Evolutionary conservation across 2,797 vertebrate genomes (phyloP).

Genomic region (Heterohyrax brucei): DNA sequence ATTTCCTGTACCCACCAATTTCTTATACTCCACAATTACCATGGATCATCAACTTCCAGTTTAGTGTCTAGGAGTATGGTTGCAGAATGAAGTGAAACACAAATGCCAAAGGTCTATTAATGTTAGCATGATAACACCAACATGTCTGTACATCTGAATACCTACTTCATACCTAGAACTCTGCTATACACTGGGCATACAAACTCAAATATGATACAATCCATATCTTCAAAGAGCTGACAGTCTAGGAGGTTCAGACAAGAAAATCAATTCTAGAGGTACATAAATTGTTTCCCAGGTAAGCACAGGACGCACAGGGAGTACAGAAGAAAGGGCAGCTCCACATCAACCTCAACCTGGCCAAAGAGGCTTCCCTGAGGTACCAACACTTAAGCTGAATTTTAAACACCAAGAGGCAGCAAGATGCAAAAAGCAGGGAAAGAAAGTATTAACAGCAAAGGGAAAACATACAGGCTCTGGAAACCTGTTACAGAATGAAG

Average conservation of each 20-base stretch:
- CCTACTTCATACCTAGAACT: not conserved
- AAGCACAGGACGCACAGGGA: rapidly evolving
- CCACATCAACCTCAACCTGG: not conserved
- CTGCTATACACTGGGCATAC: not conserved
- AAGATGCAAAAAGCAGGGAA: rapidly evolving
- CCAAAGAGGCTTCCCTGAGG: not conserved
- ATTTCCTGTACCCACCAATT: not conserved
- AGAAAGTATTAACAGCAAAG: not conserved
- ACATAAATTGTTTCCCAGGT: not conserved
- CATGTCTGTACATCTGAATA: rapidly evolving
- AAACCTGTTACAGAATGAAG: not conserved
- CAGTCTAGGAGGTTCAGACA: not conserved
- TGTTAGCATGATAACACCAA: not conserved
- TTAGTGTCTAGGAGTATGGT: not conserved
- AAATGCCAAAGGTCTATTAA: not conserved
- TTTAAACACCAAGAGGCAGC: not conserved
- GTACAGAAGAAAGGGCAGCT: not conserved
- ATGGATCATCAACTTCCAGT: not conserved
- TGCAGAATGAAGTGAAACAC: not conserved
- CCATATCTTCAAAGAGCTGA: not conserved
- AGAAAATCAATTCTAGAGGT: rapidly evolving
- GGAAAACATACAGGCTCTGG: not conserved
- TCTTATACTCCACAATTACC: not conserved
- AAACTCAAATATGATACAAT: not conserved
- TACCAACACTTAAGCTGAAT: too few relatives aligned